These are phyloP conservation scores for Spinibarbus caldwelli DNA, from an alignment of 2,797 vertebrate genomes.

Conservation along the genomic window DNA sequence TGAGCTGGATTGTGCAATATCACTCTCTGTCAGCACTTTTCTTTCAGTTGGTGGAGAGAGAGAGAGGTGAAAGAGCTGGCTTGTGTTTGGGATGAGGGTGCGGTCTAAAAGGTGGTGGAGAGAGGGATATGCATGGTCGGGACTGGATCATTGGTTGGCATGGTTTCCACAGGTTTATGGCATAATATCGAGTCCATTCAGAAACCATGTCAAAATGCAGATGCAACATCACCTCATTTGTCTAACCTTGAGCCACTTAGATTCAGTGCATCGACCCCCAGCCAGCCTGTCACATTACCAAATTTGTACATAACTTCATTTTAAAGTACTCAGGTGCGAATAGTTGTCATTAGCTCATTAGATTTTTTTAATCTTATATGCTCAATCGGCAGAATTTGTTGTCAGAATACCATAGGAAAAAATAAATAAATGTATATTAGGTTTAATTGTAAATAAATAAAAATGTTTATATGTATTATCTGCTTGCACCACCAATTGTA, in stretches of 20 bases:
- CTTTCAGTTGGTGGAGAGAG: constrained; percentile 32
- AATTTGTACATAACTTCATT: background rate
- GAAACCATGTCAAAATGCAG: constrained; percentile 1
- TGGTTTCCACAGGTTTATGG: constrained; percentile 11
- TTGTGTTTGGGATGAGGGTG: background rate
- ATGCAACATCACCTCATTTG: constrained; percentile 14
- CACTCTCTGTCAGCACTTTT: constrained; percentile 73
- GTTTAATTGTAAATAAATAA: background rate
- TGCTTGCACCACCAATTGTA: background rate
- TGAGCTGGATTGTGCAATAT: constrained; percentile 66
- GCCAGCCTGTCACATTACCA: background rate
- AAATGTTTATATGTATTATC: background rate
- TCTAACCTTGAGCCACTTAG: constrained; percentile 1
- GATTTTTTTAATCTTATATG: background rate
- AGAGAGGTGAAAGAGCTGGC: constrained; percentile 19
- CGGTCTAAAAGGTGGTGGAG: background rate
- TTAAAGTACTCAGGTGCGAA: too few relatives aligned
- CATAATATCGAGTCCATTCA: background rate
- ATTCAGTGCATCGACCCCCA: background rate
- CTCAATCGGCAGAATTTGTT: background rate
- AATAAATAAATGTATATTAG: background rate
- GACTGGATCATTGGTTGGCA: background rate
- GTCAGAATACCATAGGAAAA: background rate
- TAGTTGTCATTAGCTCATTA: background rate
- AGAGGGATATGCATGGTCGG: background rate